Evolutionary conservation across 2,888 invertebrate species (phyloP), one percentile per base, ranked within the genome.

Genomic region (Silvanus unidentatus): DNA sequence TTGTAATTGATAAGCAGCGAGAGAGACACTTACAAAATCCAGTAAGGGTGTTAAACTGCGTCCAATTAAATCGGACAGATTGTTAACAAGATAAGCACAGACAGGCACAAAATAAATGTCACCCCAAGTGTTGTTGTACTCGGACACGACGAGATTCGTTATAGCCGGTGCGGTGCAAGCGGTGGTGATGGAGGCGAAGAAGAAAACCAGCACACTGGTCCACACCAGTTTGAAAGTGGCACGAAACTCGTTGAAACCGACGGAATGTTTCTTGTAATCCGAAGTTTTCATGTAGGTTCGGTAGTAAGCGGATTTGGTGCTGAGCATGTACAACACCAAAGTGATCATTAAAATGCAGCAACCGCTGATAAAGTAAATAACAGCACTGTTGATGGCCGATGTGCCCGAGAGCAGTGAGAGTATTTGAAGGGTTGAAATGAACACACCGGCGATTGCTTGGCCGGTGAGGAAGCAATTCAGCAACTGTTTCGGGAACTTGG

Each of bases 301-400:
- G 35, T 42, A 42, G 35, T 42, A 42, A 16, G 34, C 37, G n/a
- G 4, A 5, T 9, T 4, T 15, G 10, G 9, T 37, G 10, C 16
- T 37, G 5, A 37, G 3, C 3, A 9, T 8, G 16, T 37, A 43
- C 12, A 43, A 39, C 3, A 16, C 16, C 13, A 43, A 14, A 2
- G 45, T 43, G 2, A 45, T 27, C 15, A 39, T 10, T 12, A 45
- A 34, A 22, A 48, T 16, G 5, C 14, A 6, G 6, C 38, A 28
- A 12, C 45, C 48, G 27, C 15, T 29, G 10, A 16, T 11, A 16
- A 48, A 48, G 22, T 48, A 48, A 9, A 48, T 39, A 9, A 30
- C 9, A 6, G 45, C 45, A 13, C 22, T 30, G 12, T 34, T 16
- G 15, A n/a, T 16, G 2, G 34, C 32, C 9, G 28, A 16, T 2